Conservation (phyloP, 2,888 invertebrate species). For the Dinocampus coccinellae region DNA sequence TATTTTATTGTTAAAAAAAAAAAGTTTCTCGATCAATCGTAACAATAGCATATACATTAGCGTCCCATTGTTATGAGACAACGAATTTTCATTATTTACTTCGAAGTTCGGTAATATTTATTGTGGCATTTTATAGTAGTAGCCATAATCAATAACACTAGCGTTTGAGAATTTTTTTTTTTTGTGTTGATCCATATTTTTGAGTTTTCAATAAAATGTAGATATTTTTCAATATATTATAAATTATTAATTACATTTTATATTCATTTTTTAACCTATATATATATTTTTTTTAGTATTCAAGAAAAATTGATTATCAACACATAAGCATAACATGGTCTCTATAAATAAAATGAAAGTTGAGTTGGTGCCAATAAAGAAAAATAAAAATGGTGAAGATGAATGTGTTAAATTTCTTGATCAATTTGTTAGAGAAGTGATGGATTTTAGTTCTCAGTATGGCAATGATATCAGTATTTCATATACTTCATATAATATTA, state of each 20-base stretch:
- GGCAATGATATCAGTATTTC: constrained; percentile 90
- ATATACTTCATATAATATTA: constrained; percentile 88
- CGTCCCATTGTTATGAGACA: constrained; percentile 11
- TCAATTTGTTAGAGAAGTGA: constrained; percentile 84
- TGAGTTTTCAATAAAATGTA: background rate
- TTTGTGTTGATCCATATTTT: too few relatives aligned
- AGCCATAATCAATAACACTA: too few relatives aligned
- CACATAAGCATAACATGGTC: constrained; percentile 57
- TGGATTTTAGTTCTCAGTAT: constrained; percentile 91
- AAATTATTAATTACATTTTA: constrained; percentile 11
- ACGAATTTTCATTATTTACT: background rate
- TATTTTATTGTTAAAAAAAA: too few relatives aligned
- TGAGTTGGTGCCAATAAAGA: constrained; percentile 56
- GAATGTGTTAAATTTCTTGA: constrained; percentile 72
- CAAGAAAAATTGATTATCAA: constrained; percentile 4
- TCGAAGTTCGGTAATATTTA: constrained; percentile 41
- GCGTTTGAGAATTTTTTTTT: too few relatives aligned
- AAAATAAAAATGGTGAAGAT: constrained; percentile 51
- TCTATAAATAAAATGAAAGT: constrained; percentile 60
- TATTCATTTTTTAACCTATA: constrained; percentile 12
- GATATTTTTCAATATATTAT: background rate
- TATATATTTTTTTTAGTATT: constrained; percentile 32
- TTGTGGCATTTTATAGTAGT: too few relatives aligned
- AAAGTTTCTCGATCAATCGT: background rate
- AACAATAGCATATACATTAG: background rate